Evolutionary conservation across 1,140 invertebrate species (phyloP).

Genomic region (Zaprionus kolodkinae): DNA sequence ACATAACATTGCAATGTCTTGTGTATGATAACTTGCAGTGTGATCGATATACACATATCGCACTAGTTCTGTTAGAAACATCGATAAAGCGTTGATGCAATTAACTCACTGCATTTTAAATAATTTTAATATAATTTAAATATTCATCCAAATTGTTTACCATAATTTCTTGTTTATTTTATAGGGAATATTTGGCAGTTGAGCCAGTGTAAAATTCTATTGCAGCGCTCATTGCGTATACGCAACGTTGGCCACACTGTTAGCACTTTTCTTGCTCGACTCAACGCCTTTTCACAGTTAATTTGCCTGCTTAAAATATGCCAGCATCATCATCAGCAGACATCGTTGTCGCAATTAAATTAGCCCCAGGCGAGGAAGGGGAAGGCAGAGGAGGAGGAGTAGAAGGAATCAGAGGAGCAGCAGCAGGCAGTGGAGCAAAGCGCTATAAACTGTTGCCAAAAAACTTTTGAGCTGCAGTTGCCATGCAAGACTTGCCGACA

Average conservation of each 20-base stretch:
- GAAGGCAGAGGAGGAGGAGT: background rate
- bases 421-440: background rate
- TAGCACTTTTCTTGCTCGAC: conserved; percentile 23
- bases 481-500: conserved; percentile 45
- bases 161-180: no score
- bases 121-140: no score
- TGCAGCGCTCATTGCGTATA: conserved; percentile 27
- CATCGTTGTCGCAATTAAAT: conserved; percentile 64
- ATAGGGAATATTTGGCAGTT: no score
- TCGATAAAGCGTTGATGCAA: no score
- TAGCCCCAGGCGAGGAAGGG: conserved; percentile 25
- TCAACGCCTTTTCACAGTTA: conserved; percentile 68
- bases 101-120: no score
- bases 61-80: no score
- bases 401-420: background rate
- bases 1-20: no score
- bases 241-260: conserved; percentile 26
- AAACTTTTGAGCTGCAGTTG: conserved; percentile 78
- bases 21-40: no score
- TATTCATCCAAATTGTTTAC: no score
- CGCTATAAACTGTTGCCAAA: conserved; percentile 71
- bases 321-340: conserved; percentile 32
- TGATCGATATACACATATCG: no score
- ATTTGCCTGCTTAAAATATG: conserved; percentile 68
- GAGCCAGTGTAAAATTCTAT: no score